Percentiles rank a stretch among this genome's conserved stretches.
These are phyloP conservation scores for Andrena fulva DNA, from an alignment of 2,888 invertebrate genomes.

Conservation along the genomic window DNA sequence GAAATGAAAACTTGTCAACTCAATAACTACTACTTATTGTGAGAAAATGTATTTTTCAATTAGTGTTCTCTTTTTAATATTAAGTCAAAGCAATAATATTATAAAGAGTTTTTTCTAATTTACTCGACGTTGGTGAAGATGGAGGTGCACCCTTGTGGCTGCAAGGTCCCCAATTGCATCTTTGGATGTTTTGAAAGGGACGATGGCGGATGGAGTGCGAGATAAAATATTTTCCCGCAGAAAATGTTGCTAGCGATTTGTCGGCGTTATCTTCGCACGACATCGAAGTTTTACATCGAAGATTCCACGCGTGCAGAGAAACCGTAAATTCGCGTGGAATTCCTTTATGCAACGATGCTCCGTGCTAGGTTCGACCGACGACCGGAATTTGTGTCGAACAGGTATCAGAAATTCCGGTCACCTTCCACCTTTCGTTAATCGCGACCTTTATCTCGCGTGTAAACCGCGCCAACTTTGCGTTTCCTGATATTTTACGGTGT, in stretches of 20 bases:
- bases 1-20: too few relatives aligned
- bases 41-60: too few relatives aligned
- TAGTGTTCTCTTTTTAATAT: too few relatives aligned
- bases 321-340: conserved; percentile 53
- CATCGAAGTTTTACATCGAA: conserved; percentile 24
- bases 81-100: too few relatives aligned
- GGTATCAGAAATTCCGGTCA: conserved; percentile 64
- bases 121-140: too few relatives aligned
- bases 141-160: too few relatives aligned
- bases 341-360: conserved; percentile 52
- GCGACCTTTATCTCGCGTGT: conserved; percentile 56
- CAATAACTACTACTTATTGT: too few relatives aligned
- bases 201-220: background rate
- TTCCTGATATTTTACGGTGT: conserved; percentile 39
- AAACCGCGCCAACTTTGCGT: conserved; percentile 19
- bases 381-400: conserved; percentile 63
- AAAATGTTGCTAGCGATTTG: conserved; percentile 30
- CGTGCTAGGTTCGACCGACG: conserved; percentile 53
- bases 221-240: conserved; percentile 39
- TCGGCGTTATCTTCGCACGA: conserved; percentile 32
- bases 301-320: conserved; percentile 46
- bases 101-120: too few relatives aligned
- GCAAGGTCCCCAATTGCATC: too few relatives aligned
- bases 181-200: background rate
- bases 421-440: conserved; percentile 62